Evolutionary conservation across 2,797 vertebrate species (phyloP).

Genomic region (Allobates femoralis): DNA sequence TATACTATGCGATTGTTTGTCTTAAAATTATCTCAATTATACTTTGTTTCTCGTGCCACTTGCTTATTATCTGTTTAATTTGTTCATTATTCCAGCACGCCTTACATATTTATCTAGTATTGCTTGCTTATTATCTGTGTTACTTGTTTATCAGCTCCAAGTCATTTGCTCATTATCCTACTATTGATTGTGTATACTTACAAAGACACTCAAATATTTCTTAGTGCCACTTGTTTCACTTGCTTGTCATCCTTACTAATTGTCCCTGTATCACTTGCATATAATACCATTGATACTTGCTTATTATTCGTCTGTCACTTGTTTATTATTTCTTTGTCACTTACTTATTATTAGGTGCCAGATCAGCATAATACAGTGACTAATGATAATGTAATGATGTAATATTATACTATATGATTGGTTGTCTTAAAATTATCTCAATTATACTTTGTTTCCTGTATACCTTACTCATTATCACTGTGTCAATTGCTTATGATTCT

Average conservation of each 20-base stretch:
- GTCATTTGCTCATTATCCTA: background rate
- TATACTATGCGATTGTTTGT: too few relatives aligned
- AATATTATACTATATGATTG: too few relatives aligned
- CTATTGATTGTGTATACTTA: background rate
- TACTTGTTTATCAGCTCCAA: background rate
- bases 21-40: too few relatives aligned
- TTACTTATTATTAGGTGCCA: background rate
- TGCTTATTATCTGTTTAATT: background rate
- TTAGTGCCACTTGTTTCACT: too few relatives aligned
- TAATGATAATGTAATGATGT: background rate
- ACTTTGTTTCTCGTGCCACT: background rate
- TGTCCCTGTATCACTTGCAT: background rate
- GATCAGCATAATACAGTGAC: background rate
- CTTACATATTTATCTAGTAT: too few relatives aligned
- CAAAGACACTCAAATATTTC: too few relatives aligned
- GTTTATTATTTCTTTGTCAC: background rate
- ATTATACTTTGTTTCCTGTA: too few relatives aligned
- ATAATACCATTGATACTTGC: background rate
- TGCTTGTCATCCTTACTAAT: background rate
- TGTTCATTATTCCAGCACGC: too few relatives aligned
- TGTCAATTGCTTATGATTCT: too few relatives aligned
- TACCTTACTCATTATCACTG: too few relatives aligned
- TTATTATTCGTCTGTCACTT: background rate
- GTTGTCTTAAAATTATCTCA: too few relatives aligned
- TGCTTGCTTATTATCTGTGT: background rate